These are phyloP conservation scores for Nephrocerus scutellatus DNA, from an alignment of 2,888 invertebrate genomes.

Conservation along the genomic window DNA sequence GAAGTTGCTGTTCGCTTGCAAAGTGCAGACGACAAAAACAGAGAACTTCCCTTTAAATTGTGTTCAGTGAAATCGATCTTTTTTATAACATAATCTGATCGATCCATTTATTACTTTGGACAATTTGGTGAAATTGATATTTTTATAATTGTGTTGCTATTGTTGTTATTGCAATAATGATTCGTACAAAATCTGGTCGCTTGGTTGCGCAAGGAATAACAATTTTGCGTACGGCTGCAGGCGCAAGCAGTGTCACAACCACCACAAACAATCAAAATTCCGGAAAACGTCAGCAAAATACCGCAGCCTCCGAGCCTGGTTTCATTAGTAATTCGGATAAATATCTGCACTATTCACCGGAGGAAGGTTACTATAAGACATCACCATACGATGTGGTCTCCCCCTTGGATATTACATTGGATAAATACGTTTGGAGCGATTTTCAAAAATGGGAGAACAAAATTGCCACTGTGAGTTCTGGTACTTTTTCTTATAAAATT, in stretches of 20 bases:
- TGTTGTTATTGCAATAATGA: too few relatives aligned
- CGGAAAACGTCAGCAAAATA: constrained; percentile 31
- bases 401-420: constrained; percentile 50
- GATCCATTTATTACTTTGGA: too few relatives aligned
- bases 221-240: constrained; percentile 16
- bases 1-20: too few relatives aligned
- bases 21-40: too few relatives aligned
- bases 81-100: too few relatives aligned
- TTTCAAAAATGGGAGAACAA: constrained; percentile 59
- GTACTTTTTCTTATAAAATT: too few relatives aligned
- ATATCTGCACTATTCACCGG: constrained; percentile 31
- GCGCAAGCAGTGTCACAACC: constrained; percentile 12
- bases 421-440: constrained; percentile 57
- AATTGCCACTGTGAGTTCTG: constrained; percentile 58
- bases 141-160: too few relatives aligned
- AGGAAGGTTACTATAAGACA: constrained; percentile 40
- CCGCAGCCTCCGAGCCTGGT: constrained; percentile 31
- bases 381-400: constrained; percentile 52
- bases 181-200: constrained; percentile 27
- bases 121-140: too few relatives aligned
- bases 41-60: too few relatives aligned
- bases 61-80: too few relatives aligned
- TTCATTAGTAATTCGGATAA: constrained; percentile 34
- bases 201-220: constrained; percentile 23
- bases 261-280: constrained; percentile 30